Base-by-base conservation (phyloP, 2,113 vertebrate genomes). In the Oncorhynchus clarkii region DNA sequence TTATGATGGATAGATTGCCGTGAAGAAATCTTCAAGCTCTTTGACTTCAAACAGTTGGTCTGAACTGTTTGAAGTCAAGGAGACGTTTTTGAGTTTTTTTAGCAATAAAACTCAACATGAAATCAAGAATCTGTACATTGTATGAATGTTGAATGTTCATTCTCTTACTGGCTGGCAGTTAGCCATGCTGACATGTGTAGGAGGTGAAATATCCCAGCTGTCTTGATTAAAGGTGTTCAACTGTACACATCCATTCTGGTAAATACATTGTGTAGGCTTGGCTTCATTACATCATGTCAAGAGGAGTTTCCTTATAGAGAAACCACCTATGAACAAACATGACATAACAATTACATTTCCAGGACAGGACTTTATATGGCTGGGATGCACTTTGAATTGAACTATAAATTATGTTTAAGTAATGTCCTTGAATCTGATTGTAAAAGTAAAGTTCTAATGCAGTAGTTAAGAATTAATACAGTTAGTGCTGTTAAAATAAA, bases 281-380 rank as follows among this genome's bases (percentile, higher is more conserved):
- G 86, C 75, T 73, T 80, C 82, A 85, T 88, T 89, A 88, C 87
- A 87, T 59, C 71, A 83, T 79, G 82, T 88, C 84, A 81, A 72
- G 69, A 85, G 83, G 88, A 85, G 86, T 85, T 85, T 77, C 87
- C 86, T 89, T 88, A 92, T 92, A 86, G 89, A 82, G 80, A 87
- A 93, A 93, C 90, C 92, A 92, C 87, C 90, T 92, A 90, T 85
- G 82, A 84, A 88, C 84, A 88, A 91, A 90, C 89, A 91, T 92
- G 90, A 78, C 89, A 91, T 90, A 91, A 87, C 79, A 85, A 90
- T 93, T 88, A 90, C 82, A 0, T 70, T 11, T 45, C 39, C 39
- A 57, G 54, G 54, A 8, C 54, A 5, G 13, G 54, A 16, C 54
- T 57, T 57, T 57, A 57, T 57, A 57, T 57, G 54, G 20, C 13